phyloP scores from a whole-genome alignment of 2,888 invertebrate species.

The Volucella zonaria region DNA sequence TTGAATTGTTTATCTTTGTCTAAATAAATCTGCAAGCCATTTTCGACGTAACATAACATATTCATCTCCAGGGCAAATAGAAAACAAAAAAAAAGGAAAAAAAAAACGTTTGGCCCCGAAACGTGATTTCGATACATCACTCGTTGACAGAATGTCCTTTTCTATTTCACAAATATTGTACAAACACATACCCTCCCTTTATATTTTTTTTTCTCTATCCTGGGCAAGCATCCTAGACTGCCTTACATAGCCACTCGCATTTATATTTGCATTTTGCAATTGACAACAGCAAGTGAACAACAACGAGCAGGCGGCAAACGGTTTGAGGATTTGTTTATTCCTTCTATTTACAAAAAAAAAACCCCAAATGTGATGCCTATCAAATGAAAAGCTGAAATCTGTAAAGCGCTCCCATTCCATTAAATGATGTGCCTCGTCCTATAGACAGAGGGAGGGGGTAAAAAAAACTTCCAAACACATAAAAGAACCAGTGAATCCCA shows the following conservation, averaged over 20 bases:
- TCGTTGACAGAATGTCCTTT: slow-evolving; percentile 69
- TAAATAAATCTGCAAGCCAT: slow-evolving; percentile 60
- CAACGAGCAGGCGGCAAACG: slow-evolving; percentile 4
- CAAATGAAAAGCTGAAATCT: slow-evolving; percentile 52
- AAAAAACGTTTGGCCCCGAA: slow-evolving; percentile 30
- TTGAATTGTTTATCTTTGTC: slow-evolving; percentile 57
- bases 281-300: slow-evolving; percentile 38
- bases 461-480: slow-evolving; percentile 33
- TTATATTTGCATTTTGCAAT: slow-evolving; percentile 59
- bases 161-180: slow-evolving; percentile 48
- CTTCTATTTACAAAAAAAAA: slow-evolving; percentile 18
- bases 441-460: neutral
- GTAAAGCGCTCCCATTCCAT: slow-evolving; percentile 22
- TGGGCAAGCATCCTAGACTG: slow-evolving; percentile 57
- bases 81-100: slow-evolving; percentile 1
- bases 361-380: slow-evolving; percentile 50
- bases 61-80: slow-evolving; percentile 57
- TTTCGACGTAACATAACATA: slow-evolving; percentile 62
- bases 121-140: slow-evolving; percentile 68
- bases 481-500: slow-evolving; percentile 20
- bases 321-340: slow-evolving; percentile 28
- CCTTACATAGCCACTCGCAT: slow-evolving; percentile 14
- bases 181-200: slow-evolving; percentile 14
- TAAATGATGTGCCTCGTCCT: slow-evolving; percentile 7
- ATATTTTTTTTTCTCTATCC: neutral